A percentile compares a stretch with the other conserved stretches of the same genome.
phyloP scores from a whole-genome alignment of 2,797 vertebrate genomes.

The Ctenosaura bakeri region DNA sequence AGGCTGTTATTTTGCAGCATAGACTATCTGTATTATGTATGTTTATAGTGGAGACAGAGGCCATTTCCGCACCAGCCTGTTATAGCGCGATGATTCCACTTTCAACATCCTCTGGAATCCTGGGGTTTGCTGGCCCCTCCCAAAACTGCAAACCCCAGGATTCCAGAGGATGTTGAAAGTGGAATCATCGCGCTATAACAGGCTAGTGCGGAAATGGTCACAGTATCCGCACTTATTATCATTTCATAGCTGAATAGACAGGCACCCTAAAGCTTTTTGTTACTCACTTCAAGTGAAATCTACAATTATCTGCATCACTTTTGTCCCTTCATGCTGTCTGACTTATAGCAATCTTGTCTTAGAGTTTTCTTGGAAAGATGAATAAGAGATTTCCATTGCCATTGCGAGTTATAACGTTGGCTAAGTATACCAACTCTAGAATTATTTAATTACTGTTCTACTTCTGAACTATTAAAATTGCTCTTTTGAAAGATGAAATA shows the following conservation, averaged over 20 bases:
- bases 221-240: not conserved
- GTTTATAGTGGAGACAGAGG: not conserved
- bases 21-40: too few species aligned
- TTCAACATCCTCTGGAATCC: too few species aligned
- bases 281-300: not conserved
- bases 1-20: not conserved
- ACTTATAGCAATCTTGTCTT: too few species aligned
- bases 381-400: not conserved
- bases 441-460: not conserved
- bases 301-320: not conserved
- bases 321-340: too few species aligned
- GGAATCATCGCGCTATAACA: too few species aligned
- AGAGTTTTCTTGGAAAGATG: too few species aligned
- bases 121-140: too few species aligned
- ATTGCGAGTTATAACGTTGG: not conserved
- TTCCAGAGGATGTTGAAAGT: too few species aligned
- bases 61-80: too few species aligned
- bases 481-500: not conserved
- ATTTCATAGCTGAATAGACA: not conserved
- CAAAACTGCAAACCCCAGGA: too few species aligned
- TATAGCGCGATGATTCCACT: too few species aligned
- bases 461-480: not conserved
- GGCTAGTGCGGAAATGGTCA: too few species aligned
- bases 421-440: not conserved
- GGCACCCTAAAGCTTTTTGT: not conserved